Base-by-base conservation (phyloP, 2,888 invertebrate genomes). In the Euzophera pinguis region DNA sequence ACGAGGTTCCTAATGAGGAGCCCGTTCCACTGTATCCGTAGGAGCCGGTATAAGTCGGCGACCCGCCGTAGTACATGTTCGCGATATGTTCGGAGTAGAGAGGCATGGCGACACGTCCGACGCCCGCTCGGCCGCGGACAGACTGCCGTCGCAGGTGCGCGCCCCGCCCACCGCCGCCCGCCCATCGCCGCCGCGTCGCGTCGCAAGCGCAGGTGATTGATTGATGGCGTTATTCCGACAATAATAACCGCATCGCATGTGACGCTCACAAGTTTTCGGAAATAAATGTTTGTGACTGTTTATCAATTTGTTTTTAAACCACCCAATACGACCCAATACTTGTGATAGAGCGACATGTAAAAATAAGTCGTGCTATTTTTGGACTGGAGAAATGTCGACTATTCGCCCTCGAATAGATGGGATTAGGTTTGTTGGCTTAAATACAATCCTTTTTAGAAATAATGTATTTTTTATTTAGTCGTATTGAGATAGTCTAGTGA, bases 81-180 rank as follows among this genome's bases (percentile, higher is more conserved):
- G 92, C 91, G 63, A 93, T 92, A 58, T 93, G 91, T 71, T 94
- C 94, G 62, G 93, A 92, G 78, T 92, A 94, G 57, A 94, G 90
- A 66, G 94, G 94, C 94, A 94, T 94, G 56, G 66, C 67, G 72
- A 69, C 70, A 68, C 69, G 62, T 57, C 65, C 75, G 73, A 62
- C 60, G 63, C 61, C 69, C 59, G 55, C 47, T 60, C 72, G 64
- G 59, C 67, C 74, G 76, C 78, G 79, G 75, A 73, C 72, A 68
- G 75, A 84, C 81, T 83, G 78, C 61, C 63, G 22, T 22, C 65
- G 66, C 67, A 67, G 69, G 71, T 67, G 63, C 63, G 62, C 69
- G 70, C 60, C 67, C 73, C 75, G 71, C 72, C 69, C 71, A 64
- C 70, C 59, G 62, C 61, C 60, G 58, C 60, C 63, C 69, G 63